phyloP scores from a whole-genome alignment of 2,113 vertebrate species.

The Sciurus niger region DNA sequence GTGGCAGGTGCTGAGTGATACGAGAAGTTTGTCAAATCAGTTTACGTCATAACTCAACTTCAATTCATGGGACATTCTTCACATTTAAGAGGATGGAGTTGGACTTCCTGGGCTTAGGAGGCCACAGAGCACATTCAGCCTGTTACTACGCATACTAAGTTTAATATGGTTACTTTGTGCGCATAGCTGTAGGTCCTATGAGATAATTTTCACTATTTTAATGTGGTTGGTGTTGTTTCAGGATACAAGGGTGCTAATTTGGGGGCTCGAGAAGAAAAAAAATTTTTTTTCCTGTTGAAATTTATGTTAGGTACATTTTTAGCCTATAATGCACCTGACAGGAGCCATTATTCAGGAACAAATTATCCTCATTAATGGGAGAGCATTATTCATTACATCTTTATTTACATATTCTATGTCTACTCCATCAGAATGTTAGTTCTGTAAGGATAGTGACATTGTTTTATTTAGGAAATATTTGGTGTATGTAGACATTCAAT shows the following conservation, averaged over 20 bases:
- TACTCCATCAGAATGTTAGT: background rate
- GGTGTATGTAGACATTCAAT: background rate
- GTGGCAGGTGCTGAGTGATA: background rate
- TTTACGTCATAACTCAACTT: background rate
- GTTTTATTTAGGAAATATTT: conserved; percentile 12
- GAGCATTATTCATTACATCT: background rate
- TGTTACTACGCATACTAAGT: background rate
- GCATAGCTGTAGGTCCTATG: background rate
- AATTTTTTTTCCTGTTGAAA: background rate
- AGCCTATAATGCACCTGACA: background rate
- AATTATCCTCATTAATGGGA: background rate
- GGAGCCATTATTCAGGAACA: background rate
- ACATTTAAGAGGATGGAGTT: background rate
- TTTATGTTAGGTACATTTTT: background rate
- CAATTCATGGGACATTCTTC: background rate
- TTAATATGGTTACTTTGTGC: background rate
- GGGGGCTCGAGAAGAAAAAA: background rate
- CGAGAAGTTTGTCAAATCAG: background rate
- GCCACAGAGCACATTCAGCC: background rate
- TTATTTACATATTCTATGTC: background rate
- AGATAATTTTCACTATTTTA: background rate
- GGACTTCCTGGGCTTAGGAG: background rate
- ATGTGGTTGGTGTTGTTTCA: background rate
- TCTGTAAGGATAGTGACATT: background rate
- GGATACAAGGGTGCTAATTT: background rate